Conservation (phyloP, 2,888 invertebrate species). For the Agrochola lychnidis region DNA sequence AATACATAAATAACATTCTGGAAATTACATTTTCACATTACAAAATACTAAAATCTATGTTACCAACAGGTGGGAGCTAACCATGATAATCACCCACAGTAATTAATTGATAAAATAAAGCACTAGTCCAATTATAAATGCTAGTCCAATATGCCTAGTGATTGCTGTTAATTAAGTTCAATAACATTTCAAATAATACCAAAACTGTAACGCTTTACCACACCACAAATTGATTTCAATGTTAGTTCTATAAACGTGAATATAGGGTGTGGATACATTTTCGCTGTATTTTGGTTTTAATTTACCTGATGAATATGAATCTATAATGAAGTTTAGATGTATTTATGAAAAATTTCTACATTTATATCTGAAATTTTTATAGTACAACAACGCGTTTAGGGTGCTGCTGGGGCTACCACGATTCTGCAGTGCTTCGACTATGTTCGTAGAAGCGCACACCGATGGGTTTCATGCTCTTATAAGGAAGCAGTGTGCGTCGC, state of each 20-base stretch:
- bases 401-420: no score
- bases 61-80: not conserved
- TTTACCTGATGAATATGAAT: not conserved
- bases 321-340: not conserved
- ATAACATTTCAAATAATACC: conserved; percentile 18
- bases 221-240: conserved; percentile 24
- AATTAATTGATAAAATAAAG: conserved; percentile 4
- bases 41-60: not conserved
- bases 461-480: no score
- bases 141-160: conserved; percentile 14
- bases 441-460: no score
- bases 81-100: not conserved
- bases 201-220: not conserved
- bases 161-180: conserved; percentile 12
- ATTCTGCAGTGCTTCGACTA: no score
- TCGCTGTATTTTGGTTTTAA: not conserved
- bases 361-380: no score
- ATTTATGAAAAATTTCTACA: no score
- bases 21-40: not conserved
- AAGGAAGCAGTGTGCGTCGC: no score
- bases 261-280: not conserved
- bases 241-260: not conserved
- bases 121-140: conserved; percentile 8
- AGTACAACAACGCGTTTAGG: no score
- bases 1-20: not conserved